Conservation (phyloP, 2,888 invertebrate genomes). For the Pseudoips prasinana region DNA sequence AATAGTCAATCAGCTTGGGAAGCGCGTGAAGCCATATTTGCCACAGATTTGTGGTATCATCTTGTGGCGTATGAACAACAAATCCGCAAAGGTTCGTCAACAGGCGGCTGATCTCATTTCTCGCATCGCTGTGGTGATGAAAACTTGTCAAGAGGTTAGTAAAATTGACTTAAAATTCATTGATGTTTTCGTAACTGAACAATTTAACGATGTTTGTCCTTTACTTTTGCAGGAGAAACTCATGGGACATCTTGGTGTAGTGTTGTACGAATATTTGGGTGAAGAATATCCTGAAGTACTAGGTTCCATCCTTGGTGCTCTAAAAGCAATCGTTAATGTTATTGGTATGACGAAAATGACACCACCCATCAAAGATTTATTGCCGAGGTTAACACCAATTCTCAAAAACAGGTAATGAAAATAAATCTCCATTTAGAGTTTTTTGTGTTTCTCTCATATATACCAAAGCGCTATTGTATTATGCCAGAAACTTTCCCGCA, state of each 20-base stretch:
- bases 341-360: conserved; percentile 99
- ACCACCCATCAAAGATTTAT: conserved; percentile 98
- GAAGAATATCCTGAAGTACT: conserved; percentile 99
- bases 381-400: conserved; percentile 98
- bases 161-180: neutral
- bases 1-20: conserved; percentile 98
- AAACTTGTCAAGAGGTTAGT: conserved; percentile 95
- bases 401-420: conserved; percentile 93
- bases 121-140: conserved; percentile 99
- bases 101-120: conserved; percentile 99
- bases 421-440: neutral
- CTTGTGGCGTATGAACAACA: conserved; percentile 99
- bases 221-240: conserved; percentile 90
- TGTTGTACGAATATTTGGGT: conserved; percentile 98
- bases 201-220: too few species aligned
- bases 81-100: conserved; percentile 99
- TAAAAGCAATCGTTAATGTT: conserved; percentile 99
- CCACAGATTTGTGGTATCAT: conserved; percentile 99
- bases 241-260: conserved; percentile 99
- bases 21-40: conserved; percentile 98
- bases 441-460: neutral
- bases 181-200: too few species aligned
- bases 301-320: conserved; percentile 98
- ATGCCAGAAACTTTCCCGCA: too few species aligned
- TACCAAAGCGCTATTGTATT: neutral